phyloP scores from a whole-genome alignment of 2,888 invertebrate genomes.

The Reticulitermes lucifugus region DNA sequence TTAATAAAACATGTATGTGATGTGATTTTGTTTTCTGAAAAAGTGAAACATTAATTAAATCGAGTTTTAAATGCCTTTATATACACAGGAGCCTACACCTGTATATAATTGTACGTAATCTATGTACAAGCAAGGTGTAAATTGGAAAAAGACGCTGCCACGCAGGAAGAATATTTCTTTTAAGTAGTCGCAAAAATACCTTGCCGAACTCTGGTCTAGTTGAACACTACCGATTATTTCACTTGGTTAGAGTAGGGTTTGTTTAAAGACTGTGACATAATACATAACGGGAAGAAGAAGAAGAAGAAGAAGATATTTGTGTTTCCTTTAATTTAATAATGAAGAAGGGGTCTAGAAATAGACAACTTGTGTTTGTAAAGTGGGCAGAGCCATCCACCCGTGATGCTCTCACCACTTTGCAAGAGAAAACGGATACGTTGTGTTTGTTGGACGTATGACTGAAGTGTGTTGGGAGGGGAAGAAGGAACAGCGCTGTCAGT shows the following conservation, averaged over 20 bases:
- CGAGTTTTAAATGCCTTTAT: too few species aligned
- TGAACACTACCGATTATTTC: not conserved
- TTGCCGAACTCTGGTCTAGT: too few species aligned
- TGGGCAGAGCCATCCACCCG: constrained; percentile 27
- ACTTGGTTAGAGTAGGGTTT: not conserved
- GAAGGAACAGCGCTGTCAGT: not conserved
- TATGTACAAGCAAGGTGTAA: too few species aligned
- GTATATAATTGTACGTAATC: too few species aligned
- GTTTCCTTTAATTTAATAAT: constrained; percentile 47
- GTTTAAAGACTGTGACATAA: not conserved
- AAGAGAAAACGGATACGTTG: not conserved
- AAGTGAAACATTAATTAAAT: too few species aligned
- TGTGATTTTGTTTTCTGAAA: too few species aligned
- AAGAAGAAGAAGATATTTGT: not conserved
- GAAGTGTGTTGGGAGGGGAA: not conserved
- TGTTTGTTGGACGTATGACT: not conserved
- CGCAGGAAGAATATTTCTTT: too few species aligned
- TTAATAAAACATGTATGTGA: too few species aligned
- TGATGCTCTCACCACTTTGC: not conserved
- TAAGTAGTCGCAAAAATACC: too few species aligned
- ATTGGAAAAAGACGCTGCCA: too few species aligned
- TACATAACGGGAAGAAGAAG: not conserved
- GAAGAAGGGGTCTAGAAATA: constrained; percentile 46
- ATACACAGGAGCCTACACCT: too few species aligned
- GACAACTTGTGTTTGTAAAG: constrained; percentile 35